A percentile compares a stretch with the other conserved stretches of the same genome.
phyloP scores from a whole-genome alignment of 1,140 invertebrate species.

The Hylaeus anthracinus region DNA sequence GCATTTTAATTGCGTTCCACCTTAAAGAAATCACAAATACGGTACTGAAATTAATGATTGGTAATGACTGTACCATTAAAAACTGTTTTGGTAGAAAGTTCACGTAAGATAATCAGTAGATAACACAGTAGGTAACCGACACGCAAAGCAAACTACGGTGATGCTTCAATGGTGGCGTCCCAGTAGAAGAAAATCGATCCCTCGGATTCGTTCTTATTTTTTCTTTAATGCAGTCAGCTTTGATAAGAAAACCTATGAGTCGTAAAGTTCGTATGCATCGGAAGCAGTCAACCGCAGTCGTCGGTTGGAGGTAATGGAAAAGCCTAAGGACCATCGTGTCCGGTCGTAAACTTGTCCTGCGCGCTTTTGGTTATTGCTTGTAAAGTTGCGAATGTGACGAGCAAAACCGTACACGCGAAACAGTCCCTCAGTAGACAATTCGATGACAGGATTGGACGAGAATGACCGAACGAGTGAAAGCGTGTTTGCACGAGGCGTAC shows the following conservation, averaged over 20 bases:
- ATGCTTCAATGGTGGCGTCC: neutral
- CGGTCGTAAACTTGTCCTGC: slow-evolving; percentile 49
- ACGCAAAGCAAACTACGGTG: neutral
- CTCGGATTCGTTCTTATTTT: neutral
- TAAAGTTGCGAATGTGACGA: slow-evolving; percentile 63
- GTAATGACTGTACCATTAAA: no score
- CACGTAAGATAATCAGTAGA: no score
- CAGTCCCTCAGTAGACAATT: slow-evolving; percentile 37
- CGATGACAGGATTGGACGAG: slow-evolving; percentile 55
- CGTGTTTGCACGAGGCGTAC: slow-evolving; percentile 45
- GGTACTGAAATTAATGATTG: no score
- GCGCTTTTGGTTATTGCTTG: slow-evolving; percentile 65
- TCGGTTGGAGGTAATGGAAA: slow-evolving; percentile 43
- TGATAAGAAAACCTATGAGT: neutral
- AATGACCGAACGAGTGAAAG: slow-evolving; percentile 48
- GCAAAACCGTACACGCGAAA: slow-evolving; percentile 38
- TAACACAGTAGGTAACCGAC: no score
- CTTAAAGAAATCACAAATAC: no score
- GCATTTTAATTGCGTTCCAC: no score
- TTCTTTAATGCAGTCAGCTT: neutral
- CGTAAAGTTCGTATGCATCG: slow-evolving; percentile 23
- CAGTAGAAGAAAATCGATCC: no score
- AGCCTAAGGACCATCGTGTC: slow-evolving; percentile 22
- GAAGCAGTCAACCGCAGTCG: slow-evolving; percentile 36
- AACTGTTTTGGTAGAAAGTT: no score